These are phyloP conservation scores for Acrocephalus arundinaceus DNA, from an alignment of 2,113 vertebrate genomes.

Conservation along the genomic window DNA sequence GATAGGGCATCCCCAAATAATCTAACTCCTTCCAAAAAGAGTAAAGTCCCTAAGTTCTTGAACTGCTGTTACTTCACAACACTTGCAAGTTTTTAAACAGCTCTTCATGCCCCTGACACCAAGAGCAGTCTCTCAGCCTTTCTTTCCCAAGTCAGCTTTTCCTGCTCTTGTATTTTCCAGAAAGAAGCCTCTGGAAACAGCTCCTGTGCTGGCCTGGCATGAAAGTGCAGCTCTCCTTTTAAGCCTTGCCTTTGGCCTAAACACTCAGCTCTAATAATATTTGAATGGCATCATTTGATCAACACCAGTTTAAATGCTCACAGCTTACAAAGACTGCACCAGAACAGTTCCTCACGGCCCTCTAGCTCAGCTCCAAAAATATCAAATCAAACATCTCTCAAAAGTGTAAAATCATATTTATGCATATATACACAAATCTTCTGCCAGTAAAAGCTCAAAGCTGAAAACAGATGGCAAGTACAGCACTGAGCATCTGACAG, in stretches of 20 bases:
- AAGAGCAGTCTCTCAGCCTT: not conserved
- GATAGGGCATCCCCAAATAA: not conserved
- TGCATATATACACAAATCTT: not conserved
- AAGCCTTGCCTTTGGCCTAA: not conserved
- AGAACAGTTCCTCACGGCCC: not conserved
- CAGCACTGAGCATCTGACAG: not conserved
- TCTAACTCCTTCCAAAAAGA: not conserved
- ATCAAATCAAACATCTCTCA: not conserved
- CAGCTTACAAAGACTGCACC: not conserved
- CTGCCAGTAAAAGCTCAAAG: conserved; percentile 12
- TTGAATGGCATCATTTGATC: not conserved
- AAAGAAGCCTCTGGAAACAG: not conserved
- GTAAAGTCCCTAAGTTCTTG: not conserved
- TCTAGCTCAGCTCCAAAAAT: not conserved
- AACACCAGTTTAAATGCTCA: not conserved
- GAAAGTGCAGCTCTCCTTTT: not conserved
- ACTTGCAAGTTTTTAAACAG: not conserved
- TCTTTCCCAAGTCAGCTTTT: not conserved
- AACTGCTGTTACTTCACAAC: not conserved
- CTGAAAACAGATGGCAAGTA: conserved; percentile 16
- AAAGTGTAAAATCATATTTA: not conserved
- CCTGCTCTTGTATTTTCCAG: not conserved
- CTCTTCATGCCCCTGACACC: not conserved
- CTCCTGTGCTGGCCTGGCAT: not conserved
- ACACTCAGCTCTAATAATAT: not conserved